Conservation (phyloP, 1,140 invertebrate genomes). For the Bombus huntii region DNA sequence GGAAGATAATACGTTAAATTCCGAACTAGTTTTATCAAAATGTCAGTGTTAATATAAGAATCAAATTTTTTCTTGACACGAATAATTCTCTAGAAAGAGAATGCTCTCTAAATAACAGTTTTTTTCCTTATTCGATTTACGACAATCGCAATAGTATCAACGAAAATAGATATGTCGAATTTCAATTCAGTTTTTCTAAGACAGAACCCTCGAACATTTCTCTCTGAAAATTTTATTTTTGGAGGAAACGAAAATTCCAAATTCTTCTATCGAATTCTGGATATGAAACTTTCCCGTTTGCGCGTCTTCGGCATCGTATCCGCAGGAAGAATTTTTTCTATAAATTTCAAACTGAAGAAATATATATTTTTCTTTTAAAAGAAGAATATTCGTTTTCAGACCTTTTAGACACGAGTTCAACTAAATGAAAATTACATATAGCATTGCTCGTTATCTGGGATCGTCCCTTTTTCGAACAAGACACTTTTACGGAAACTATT, state of each 20-base stretch:
- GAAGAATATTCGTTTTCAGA: background rate
- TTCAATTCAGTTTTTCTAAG: background rate
- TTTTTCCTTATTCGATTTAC: too few species aligned
- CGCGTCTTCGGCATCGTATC: background rate
- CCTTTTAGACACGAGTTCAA: too few species aligned
- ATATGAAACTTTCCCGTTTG: background rate
- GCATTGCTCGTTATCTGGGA: conserved; percentile 19
- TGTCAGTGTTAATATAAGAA: too few species aligned
- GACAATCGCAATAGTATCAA: background rate
- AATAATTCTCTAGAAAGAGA: too few species aligned
- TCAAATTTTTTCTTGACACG: too few species aligned
- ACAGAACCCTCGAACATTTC: too few species aligned
- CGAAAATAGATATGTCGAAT: too few species aligned
- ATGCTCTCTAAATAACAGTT: too few species aligned
- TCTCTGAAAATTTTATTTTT: background rate
- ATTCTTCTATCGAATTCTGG: background rate
- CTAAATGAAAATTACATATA: background rate
- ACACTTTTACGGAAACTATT: conserved; percentile 57
- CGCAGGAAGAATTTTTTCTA: background rate
- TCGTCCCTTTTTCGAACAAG: conserved; percentile 28
- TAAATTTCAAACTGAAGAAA: background rate
- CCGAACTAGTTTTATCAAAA: too few species aligned
- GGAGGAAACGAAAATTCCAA: background rate
- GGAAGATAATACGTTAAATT: too few species aligned
- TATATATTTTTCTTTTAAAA: background rate